Conservation (phyloP, 2,113 vertebrate genomes). For the Microtus richardsoni region DNA sequence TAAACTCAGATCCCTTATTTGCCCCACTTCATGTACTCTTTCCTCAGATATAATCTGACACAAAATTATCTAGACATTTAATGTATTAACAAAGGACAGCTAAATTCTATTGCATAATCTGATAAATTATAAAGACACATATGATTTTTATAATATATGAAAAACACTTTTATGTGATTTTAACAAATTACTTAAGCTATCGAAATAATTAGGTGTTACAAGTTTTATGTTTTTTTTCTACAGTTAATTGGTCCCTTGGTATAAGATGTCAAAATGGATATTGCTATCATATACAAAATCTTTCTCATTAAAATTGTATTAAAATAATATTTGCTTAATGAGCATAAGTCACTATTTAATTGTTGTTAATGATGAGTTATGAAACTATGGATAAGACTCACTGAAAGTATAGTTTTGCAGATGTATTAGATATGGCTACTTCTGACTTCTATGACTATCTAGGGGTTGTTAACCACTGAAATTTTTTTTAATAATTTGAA, state of each 20-base stretch:
- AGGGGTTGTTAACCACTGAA: background rate
- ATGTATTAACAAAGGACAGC: background rate
- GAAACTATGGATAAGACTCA: background rate
- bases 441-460: background rate
- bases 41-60: background rate
- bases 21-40: background rate
- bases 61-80: background rate
- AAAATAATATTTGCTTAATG: background rate
- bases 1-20: background rate
- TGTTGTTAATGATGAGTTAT: background rate
- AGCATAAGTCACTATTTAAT: background rate
- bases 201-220: background rate
- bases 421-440: background rate
- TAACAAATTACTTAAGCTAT: background rate
- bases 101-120: background rate
- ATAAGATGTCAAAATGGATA: background rate
- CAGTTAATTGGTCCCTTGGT: background rate
- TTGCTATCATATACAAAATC: background rate
- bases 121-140: background rate
- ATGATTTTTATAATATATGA: background rate
- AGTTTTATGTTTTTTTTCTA: background rate
- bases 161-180: background rate
- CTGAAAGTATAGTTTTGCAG: background rate
- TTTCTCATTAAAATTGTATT: background rate
- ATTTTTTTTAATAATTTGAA: background rate